These are phyloP conservation scores for Morelia viridis DNA, from an alignment of 2,797 vertebrate species.

Conservation along the genomic window DNA sequence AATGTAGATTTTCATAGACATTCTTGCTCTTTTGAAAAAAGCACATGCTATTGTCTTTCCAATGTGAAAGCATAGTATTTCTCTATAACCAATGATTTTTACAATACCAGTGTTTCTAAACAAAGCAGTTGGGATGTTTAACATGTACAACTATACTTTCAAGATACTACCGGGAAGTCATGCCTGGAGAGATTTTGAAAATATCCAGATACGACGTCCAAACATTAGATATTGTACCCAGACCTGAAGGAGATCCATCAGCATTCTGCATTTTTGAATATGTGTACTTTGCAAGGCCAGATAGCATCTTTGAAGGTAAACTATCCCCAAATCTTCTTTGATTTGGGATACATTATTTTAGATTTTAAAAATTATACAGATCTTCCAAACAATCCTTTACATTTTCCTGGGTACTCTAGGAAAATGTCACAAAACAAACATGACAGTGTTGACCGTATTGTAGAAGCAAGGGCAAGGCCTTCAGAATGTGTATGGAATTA, in stretches of 20 bases:
- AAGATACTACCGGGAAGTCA: constrained; percentile 93
- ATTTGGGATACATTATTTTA: background rate
- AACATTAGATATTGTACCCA: constrained; percentile 84
- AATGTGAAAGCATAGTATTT: background rate
- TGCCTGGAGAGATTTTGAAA: constrained; percentile 96
- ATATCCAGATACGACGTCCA: constrained; percentile 88
- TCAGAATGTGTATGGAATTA: background rate
- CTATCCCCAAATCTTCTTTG: background rate
- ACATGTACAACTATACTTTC: constrained; percentile 25
- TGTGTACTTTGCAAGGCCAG: constrained; percentile 97
- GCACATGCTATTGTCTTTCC: background rate
- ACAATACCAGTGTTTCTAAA: background rate
- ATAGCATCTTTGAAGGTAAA: constrained; percentile 95
- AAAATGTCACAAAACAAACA: background rate
- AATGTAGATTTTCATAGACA: background rate
- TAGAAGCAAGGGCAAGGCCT: background rate
- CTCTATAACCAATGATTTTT: background rate
- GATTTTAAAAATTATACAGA: background rate
- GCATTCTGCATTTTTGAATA: constrained; percentile 99
- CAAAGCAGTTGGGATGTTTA: background rate
- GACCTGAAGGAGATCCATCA: constrained; percentile 83
- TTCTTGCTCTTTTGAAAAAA: background rate
- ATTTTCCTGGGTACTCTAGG: background rate
- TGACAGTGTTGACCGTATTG: background rate
- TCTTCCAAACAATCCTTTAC: background rate